Conservation (phyloP, 2,113 vertebrate genomes). For the Xyrauchen texanus region DNA sequence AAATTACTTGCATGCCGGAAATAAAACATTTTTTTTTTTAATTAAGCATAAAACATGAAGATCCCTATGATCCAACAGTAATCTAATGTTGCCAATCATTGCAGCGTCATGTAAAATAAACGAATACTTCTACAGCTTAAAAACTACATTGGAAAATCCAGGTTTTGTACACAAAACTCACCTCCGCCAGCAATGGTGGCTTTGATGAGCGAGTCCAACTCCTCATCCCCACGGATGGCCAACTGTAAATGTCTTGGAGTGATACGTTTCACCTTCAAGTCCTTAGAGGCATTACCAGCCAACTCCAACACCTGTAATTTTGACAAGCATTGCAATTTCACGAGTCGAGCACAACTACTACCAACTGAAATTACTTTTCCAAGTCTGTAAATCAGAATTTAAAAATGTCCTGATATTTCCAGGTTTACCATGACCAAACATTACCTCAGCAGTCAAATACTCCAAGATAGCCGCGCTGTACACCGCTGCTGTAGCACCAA, state of each 20-base stretch:
- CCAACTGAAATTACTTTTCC: too few species aligned
- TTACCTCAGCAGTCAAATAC: slow-evolving; percentile 87
- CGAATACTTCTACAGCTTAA: too few species aligned
- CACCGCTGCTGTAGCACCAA: slow-evolving; percentile 84
- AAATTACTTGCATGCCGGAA: too few species aligned
- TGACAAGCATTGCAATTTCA: neutral
- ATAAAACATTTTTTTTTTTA: too few species aligned
- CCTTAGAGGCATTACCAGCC: slow-evolving; percentile 87
- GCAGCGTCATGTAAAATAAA: too few species aligned
- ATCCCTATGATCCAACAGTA: too few species aligned
- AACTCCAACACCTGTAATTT: slow-evolving; percentile 82
- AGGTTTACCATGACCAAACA: neutral
- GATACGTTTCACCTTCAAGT: slow-evolving; percentile 87
- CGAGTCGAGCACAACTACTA: too few species aligned
- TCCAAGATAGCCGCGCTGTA: slow-evolving; percentile 87
- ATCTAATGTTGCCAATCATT: too few species aligned
- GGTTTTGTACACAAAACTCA: slow-evolving; percentile 54
- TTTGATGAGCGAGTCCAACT: slow-evolving; percentile 88
- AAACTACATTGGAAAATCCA: too few species aligned
- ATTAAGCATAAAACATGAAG: too few species aligned
- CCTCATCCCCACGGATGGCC: slow-evolving; percentile 85
- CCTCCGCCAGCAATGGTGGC: slow-evolving; percentile 88
- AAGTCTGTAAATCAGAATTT: too few species aligned
- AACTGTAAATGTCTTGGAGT: slow-evolving; percentile 87
- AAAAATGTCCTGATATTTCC: too few species aligned